A percentile compares a stretch with the other conserved stretches of the same genome.
phyloP scores from a whole-genome alignment of 2,797 vertebrate genomes.

The Okamejei kenojei region DNA sequence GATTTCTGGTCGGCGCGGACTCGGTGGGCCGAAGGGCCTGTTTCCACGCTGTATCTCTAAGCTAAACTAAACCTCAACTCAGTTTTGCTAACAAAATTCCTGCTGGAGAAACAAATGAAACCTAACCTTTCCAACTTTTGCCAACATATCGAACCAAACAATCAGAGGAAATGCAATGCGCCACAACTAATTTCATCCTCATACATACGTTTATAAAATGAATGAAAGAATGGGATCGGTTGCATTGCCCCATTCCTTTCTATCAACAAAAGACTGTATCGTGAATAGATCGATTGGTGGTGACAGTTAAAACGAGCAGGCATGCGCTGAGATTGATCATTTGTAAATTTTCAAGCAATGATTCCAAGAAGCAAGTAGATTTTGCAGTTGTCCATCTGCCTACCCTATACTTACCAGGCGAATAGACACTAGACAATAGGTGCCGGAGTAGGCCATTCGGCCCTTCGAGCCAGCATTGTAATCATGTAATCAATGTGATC shows the following conservation, averaged over 20 bases:
- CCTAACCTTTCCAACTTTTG: no score
- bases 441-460: no score
- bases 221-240: background rate
- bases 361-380: background rate
- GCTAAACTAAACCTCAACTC: background rate
- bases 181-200: background rate
- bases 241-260: background rate
- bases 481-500: no score
- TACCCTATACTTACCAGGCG: background rate
- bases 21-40: no score
- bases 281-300: background rate
- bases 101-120: background rate
- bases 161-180: background rate
- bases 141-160: background rate
- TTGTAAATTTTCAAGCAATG: no score
- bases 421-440: no score
- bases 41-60: no score
- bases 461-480: no score
- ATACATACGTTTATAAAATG: background rate
- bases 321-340: no score
- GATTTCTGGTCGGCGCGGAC: no score
- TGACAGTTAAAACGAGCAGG: background rate
- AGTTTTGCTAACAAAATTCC: background rate
- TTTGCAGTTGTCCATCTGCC: background rate
- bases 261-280: background rate